phyloP scores from a whole-genome alignment of 1,140 invertebrate genomes.

The Drosophila dunni region DNA sequence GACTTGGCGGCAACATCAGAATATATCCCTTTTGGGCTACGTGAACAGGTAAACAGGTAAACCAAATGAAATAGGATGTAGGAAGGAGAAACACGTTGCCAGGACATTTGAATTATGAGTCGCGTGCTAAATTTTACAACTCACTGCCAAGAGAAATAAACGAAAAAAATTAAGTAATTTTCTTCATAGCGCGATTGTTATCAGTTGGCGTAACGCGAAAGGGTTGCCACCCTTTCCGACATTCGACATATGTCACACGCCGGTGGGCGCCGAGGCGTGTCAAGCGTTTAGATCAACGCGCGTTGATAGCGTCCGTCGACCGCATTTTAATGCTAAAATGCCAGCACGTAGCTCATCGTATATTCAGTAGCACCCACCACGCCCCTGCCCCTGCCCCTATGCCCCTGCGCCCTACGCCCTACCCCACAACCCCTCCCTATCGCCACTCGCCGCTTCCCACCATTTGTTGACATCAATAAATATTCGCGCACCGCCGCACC shows the following conservation, averaged over 20 bases:
- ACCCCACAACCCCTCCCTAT: neutral
- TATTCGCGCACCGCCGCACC: conserved; percentile 68
- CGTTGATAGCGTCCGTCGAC: conserved; percentile 71
- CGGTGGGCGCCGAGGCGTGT: conserved; percentile 68
- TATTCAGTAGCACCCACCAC: conserved; percentile 43
- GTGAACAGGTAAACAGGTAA: conserved; percentile 61
- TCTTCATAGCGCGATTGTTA: conserved; percentile 71
- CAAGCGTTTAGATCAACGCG: conserved; percentile 71
- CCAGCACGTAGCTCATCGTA: conserved; percentile 62
- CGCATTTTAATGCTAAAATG: conserved; percentile 72
- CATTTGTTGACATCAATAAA: conserved; percentile 78
- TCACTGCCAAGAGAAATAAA: conserved; percentile 23
- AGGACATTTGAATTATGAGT: conserved; percentile 51
- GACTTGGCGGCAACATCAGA: conserved; percentile 29
- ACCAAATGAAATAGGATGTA: conserved; percentile 4
- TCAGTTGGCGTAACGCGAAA: conserved; percentile 51
- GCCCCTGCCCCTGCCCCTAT: neutral
- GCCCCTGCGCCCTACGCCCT: too few relatives aligned
- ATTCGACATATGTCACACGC: conserved; percentile 71
- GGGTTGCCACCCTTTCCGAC: conserved; percentile 55
- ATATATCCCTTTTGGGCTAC: conserved; percentile 50
- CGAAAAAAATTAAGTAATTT: conserved; percentile 76
- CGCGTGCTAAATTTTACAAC: conserved; percentile 50
- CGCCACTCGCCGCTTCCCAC: neutral
- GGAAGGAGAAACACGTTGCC: conserved; percentile 11